A percentile compares a stretch with the other conserved stretches of the same genome.
Evolutionary conservation across 2,113 vertebrate species (phyloP).

Genomic region (Macquaria australasica): DNA sequence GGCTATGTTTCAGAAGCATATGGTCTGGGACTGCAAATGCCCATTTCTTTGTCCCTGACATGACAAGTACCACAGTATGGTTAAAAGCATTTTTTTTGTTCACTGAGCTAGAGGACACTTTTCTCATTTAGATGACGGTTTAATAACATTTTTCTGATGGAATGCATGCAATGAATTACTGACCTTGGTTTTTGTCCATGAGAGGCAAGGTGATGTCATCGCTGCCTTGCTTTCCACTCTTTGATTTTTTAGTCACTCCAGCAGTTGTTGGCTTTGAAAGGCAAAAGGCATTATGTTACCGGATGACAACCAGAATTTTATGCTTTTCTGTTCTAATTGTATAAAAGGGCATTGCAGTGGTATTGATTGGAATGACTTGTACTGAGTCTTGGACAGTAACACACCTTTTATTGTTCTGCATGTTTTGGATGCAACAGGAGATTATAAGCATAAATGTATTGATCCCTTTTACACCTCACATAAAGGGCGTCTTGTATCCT

Average conservation of each 20-base stretch:
- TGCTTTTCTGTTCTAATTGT: slow-evolving; percentile 23
- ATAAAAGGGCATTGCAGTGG: not conserved
- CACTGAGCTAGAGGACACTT: slow-evolving; percentile 35
- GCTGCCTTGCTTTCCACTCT: slow-evolving; percentile 88
- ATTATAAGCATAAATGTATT: not conserved
- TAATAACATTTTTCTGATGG: slow-evolving; percentile 39
- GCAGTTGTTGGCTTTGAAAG: slow-evolving; percentile 86
- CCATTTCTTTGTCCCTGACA: slow-evolving; percentile 50
- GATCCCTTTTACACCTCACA: not conserved
- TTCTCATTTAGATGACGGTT: slow-evolving; percentile 51
- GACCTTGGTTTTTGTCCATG: slow-evolving; percentile 96
- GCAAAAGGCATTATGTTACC: slow-evolving; percentile 23
- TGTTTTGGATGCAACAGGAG: not conserved
- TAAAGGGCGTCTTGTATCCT: not conserved
- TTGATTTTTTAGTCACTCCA: slow-evolving; percentile 87
- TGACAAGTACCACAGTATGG: slow-evolving; percentile 35
- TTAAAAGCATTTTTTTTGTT: slow-evolving; percentile 14
- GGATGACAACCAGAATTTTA: not conserved
- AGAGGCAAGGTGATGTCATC: slow-evolving; percentile 97
- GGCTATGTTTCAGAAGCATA: slow-evolving; percentile 56
- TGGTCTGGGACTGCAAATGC: slow-evolving; percentile 36
- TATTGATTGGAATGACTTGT: not conserved
- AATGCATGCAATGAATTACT: slow-evolving; percentile 53
- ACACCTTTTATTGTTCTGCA: not conserved
- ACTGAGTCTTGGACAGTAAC: not conserved